These are phyloP conservation scores for Erethizon dorsatum DNA, from an alignment of 2,797 vertebrate species.

Conservation along the genomic window DNA sequence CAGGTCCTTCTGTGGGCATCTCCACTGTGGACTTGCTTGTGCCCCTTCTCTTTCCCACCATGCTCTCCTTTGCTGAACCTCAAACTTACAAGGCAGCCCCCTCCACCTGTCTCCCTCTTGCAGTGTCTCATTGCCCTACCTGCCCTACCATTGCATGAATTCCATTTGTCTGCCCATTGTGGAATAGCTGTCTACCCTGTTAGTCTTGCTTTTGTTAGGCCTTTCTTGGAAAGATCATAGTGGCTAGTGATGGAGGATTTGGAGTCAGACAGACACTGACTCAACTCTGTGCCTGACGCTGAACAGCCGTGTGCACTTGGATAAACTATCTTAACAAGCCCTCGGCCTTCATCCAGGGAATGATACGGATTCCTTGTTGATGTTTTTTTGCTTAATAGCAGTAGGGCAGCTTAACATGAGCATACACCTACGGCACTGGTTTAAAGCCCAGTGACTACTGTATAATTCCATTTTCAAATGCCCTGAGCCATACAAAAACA, in stretches of 20 bases:
- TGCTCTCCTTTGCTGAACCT: rapidly evolving
- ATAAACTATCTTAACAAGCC: background rate
- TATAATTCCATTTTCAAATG: background rate
- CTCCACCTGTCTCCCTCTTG: background rate
- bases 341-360: background rate
- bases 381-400: background rate
- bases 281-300: background rate
- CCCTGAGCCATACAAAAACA: rapidly evolving
- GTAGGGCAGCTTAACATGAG: background rate
- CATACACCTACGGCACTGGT: background rate
- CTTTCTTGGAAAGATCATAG: background rate
- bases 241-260: no score
- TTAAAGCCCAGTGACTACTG: background rate
- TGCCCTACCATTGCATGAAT: background rate
- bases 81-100: background rate
- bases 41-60: background rate
- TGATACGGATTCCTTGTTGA: rapidly evolving
- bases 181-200: background rate
- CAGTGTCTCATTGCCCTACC: background rate
- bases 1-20: background rate
- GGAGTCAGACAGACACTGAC: background rate
- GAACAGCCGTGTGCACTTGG: background rate
- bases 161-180: background rate
- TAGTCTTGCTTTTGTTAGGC: background rate
- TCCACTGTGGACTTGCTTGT: background rate